Evolutionary conservation across 2,888 invertebrate species (phyloP).

Genomic region (Hypolimnas misippus): DNA sequence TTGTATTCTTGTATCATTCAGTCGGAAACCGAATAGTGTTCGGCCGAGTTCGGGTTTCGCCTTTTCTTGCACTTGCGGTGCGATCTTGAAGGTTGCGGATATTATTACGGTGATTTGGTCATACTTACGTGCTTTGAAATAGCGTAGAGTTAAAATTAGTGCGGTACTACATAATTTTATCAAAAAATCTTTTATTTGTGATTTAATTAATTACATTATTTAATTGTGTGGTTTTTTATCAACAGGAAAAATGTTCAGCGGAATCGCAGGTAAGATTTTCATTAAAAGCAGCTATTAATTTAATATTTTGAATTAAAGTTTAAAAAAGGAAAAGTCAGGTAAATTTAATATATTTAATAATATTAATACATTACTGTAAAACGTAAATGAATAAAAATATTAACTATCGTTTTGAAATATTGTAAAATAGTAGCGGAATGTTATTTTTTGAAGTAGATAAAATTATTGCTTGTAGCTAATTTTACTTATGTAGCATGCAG

Average conservation of each 20-base stretch:
- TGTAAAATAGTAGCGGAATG: too few species aligned
- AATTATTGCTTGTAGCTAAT: too few species aligned
- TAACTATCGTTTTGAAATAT: too few species aligned
- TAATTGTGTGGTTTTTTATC: conserved; percentile 32
- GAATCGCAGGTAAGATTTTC: conserved; percentile 71
- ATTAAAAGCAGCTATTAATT: background rate
- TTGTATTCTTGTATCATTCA: conserved; percentile 33
- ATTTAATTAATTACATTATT: conserved; percentile 25
- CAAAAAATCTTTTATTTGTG: conserved; percentile 28
- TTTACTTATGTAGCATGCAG: too few species aligned
- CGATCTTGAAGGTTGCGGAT: conserved; percentile 44
- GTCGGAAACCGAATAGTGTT: conserved; percentile 33
- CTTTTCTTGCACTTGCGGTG: conserved; percentile 28
- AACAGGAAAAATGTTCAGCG: conserved; percentile 73
- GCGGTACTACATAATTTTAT: conserved; percentile 38
- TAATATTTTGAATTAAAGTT: background rate
- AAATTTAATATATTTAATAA: background rate
- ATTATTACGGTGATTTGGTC: conserved; percentile 39
- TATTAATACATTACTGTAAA: too few species aligned
- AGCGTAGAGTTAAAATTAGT: conserved; percentile 50
- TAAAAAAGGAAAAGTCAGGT: background rate
- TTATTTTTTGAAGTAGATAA: too few species aligned
- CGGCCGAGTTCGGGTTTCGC: conserved; percentile 25
- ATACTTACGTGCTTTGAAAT: conserved; percentile 34
- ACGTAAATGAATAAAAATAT: too few species aligned